Conservation (phyloP, 1,140 invertebrate genomes). For the Zophobas morio region DNA sequence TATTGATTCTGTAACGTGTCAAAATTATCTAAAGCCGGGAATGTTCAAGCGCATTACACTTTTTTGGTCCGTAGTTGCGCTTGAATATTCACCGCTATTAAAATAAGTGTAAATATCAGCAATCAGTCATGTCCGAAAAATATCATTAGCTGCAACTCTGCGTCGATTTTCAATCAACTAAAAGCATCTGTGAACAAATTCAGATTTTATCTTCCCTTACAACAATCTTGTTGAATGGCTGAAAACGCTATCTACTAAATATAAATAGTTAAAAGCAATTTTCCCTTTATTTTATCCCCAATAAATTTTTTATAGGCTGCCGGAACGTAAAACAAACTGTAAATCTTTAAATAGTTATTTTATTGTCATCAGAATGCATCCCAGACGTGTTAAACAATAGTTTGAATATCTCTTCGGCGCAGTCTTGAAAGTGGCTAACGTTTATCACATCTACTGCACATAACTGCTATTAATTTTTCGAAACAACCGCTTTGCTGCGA, state of each 20-base stretch:
- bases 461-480: constrained; percentile 25
- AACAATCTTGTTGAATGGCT: neutral
- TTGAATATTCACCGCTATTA: too few relatives aligned
- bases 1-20: too few relatives aligned
- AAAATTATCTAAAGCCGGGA: too few relatives aligned
- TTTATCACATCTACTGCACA: constrained; percentile 22
- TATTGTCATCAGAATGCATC: constrained; percentile 6
- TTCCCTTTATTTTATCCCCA: neutral
- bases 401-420: neutral
- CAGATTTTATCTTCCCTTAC: neutral
- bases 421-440: neutral
- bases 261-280: neutral
- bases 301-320: constrained; percentile 7
- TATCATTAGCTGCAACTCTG: too few relatives aligned
- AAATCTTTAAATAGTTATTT: constrained; percentile 30
- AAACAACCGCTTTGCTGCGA: constrained; percentile 16
- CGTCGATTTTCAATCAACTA: too few relatives aligned
- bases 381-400: constrained; percentile 8
- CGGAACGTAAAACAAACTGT: neutral
- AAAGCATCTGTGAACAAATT: too few relatives aligned
- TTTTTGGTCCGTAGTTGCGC: too few relatives aligned
- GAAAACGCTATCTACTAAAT: neutral
- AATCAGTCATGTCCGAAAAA: too few relatives aligned
- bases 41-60: too few relatives aligned
- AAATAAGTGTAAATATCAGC: too few relatives aligned